phyloP scores from a whole-genome alignment of 2,888 invertebrate genomes.

The Oscheius sp. region DNA sequence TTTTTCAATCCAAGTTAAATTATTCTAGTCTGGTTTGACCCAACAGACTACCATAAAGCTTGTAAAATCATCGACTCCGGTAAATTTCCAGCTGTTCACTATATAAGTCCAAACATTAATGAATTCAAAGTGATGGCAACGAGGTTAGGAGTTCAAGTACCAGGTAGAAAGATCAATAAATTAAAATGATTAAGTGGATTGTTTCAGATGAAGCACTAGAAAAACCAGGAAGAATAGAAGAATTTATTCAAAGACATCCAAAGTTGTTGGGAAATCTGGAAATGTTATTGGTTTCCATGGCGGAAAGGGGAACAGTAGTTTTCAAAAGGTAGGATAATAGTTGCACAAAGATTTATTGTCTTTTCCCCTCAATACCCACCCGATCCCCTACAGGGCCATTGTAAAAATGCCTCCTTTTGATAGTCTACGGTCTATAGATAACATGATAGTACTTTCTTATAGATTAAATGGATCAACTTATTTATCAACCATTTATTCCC shows the following conservation, averaged over 20 bases:
- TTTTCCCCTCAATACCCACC: neutral
- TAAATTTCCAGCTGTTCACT: slow-evolving; percentile 38
- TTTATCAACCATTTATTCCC: neutral
- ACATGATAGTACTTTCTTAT: neutral
- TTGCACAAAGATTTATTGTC: neutral
- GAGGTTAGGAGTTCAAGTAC: slow-evolving; percentile 12
- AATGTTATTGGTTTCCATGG: slow-evolving; percentile 44
- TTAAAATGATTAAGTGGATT: slow-evolving; percentile 8
- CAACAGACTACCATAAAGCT: slow-evolving; percentile 72
- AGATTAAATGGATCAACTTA: neutral
- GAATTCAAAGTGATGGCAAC: slow-evolving; percentile 48
- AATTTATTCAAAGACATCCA: slow-evolving; percentile 21
- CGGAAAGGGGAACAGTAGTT: slow-evolving; percentile 42
- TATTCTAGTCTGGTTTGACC: slow-evolving; percentile 73
- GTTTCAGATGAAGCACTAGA: slow-evolving; percentile 5
- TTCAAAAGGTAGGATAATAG: slow-evolving; percentile 32
- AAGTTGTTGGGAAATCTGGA: slow-evolving; percentile 34
- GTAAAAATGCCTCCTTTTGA: neutral
- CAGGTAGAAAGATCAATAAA: neutral
- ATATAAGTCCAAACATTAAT: slow-evolving; percentile 52
- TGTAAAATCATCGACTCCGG: slow-evolving; percentile 69
- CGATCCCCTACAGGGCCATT: neutral
- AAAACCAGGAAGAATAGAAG: slow-evolving; percentile 23
- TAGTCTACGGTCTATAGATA: neutral
- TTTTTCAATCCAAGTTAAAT: neutral